phyloP scores from a whole-genome alignment of 2,113 vertebrate genomes.

The Sakesphorus luctuosus region DNA sequence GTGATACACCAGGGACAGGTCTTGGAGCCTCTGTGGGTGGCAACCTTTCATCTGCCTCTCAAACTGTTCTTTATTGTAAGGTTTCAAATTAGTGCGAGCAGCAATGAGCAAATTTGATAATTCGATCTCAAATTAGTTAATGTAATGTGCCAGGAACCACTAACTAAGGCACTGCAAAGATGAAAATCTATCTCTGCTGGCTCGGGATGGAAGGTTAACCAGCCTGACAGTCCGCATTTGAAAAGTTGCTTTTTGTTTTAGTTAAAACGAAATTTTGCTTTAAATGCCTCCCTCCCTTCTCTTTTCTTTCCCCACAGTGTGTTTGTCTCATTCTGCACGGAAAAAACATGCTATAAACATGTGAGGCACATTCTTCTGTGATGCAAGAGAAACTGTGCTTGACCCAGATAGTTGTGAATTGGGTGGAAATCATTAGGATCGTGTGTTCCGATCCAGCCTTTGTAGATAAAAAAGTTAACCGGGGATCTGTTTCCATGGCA shows the following conservation, averaged over 20 bases:
- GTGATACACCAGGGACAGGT: slow-evolving; percentile 77
- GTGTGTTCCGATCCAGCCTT: slow-evolving; percentile 8
- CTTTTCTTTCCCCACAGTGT: neutral
- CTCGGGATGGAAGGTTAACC: slow-evolving; percentile 71
- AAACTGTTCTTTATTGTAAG: slow-evolving; percentile 84
- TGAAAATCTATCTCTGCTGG: slow-evolving; percentile 74
- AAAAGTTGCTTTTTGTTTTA: slow-evolving; percentile 63
- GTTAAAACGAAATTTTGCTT: slow-evolving; percentile 49
- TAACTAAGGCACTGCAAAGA: slow-evolving; percentile 74
- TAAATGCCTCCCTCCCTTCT: neutral
- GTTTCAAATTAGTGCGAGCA: slow-evolving; percentile 88
- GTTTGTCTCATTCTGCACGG: neutral
- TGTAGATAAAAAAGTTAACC: neutral
- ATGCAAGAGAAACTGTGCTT: neutral
- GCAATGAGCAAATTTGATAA: slow-evolving; percentile 92
- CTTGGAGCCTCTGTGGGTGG: slow-evolving; percentile 82
- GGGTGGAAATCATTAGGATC: slow-evolving; percentile 46
- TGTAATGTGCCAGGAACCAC: slow-evolving; percentile 81
- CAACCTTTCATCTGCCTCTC: slow-evolving; percentile 82
- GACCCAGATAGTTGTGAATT: neutral
- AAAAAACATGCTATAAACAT: neutral
- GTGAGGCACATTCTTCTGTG: neutral
- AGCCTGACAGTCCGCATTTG: slow-evolving; percentile 59
- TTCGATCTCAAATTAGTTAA: slow-evolving; percentile 88
- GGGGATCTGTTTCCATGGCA: slow-evolving; percentile 49